These are phyloP conservation scores for Heteractis magnifica DNA, from an alignment of 92 coral and sea anemone genomes.

Conservation along the genomic window DNA sequence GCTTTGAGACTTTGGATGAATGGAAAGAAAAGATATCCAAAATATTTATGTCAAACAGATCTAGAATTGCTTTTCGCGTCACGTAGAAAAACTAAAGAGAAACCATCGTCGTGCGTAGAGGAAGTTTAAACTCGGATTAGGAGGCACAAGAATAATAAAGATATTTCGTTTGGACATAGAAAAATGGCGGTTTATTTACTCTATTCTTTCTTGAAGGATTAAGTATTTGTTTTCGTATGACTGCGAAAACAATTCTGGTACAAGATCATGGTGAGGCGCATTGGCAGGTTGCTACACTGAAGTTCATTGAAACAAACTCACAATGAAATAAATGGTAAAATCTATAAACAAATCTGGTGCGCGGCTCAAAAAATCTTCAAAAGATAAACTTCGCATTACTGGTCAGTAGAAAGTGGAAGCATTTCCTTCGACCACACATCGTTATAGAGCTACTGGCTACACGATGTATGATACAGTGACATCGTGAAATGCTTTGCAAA, in stretches of 20 bases:
- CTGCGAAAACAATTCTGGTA: constrained; percentile 1
- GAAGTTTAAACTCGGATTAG: background rate
- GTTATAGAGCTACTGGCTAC: no score
- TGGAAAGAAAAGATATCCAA: background rate
- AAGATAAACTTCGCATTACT: no score
- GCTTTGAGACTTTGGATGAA: background rate
- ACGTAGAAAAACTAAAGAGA: background rate
- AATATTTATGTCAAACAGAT: background rate
- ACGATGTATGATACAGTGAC: no score
- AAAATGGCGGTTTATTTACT: background rate
- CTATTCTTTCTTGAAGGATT: background rate
- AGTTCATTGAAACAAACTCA: no score
- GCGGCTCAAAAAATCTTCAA: no score
- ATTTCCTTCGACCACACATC: no score
- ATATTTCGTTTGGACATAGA: background rate
- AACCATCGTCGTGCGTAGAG: background rate
- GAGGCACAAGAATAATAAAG: background rate
- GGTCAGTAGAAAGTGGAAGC: no score
- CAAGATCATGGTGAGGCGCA: background rate
- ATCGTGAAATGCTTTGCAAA: no score
- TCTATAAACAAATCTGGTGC: no score
- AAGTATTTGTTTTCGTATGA: background rate
- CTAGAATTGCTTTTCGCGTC: background rate
- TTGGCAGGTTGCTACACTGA: background rate
- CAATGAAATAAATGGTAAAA: no score